Base-by-base conservation (phyloP, 2,888 invertebrate genomes). In the Pseudeuparius sepicola region DNA sequence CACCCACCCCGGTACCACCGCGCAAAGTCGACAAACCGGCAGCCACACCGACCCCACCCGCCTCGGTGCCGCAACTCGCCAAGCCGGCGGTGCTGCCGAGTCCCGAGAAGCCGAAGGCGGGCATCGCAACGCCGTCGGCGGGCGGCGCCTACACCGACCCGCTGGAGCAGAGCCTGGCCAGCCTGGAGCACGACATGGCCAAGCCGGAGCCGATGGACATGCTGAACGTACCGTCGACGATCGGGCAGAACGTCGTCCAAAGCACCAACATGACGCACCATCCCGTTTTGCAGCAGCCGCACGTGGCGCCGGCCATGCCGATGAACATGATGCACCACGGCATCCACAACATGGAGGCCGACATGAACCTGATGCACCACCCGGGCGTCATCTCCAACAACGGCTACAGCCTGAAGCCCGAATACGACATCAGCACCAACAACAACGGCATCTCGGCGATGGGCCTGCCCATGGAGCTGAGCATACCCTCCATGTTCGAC, bases 161-260 rank as follows among this genome's bases (percentile, higher is more conserved):
- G 12, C 67, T 80, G 49, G 80, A 80, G 60, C 72, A 78, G 47
- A 76, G 78, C 34, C 64, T 80, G 50, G 79, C 79, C 29, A 78
- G 73, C 48, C 63, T 80, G 46, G 80, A 80, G 60, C 71, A 76
- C 31, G 71, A 69, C 44, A 63, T 71, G 24, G 44, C 45, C 12
- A 49, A 47, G 26, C 41, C 33, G 14, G 61, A 46, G 15, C 42
- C 48, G 1, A 44, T 48, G 23, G 60, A 61, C 33, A 20, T 20
- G 44, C 46, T 9, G n/a, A 47, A 46, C 15, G 34, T 42, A 37
- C 51, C 40, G 47, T 52, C 14, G 37, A 38, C 37, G 15, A 40
- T n/a, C n/a, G n/a, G n/a, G n/a, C n/a, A n/a, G n/a, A n/a, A 20
- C 20, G 20, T 20, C 7, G 20, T 20, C n/a, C 20, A 20, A 6